Conservation (phyloP, 2,113 vertebrate species). For the Archilochus colubris region DNA sequence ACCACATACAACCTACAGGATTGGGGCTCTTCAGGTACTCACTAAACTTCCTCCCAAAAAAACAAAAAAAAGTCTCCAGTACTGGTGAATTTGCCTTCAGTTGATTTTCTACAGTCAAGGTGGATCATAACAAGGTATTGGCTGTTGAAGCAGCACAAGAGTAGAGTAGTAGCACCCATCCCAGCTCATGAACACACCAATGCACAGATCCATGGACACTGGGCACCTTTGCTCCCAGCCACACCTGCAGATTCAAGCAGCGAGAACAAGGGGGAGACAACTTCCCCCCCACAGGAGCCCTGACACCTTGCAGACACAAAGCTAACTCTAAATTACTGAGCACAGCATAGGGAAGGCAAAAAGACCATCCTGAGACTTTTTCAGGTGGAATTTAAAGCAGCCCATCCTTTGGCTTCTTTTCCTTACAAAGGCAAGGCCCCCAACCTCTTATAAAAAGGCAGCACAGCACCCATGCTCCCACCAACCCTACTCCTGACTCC, state of each 20-base stretch:
- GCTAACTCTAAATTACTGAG: not conserved
- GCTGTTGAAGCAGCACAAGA: not conserved
- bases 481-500: not conserved
- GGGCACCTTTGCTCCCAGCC: not conserved
- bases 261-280: not conserved
- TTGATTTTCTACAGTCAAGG: not conserved
- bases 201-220: not conserved
- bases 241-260: not conserved
- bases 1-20: not conserved
- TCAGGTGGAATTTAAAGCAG: not conserved
- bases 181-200: not conserved
- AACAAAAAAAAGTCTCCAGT: not conserved
- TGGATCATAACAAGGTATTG: not conserved
- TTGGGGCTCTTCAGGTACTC: not conserved
- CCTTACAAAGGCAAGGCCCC: not conserved
- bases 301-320: not conserved
- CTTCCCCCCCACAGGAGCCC: not conserved
- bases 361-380: not conserved
- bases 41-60: not conserved
- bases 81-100: not conserved
- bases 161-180: not conserved
- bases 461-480: rapidly evolving
- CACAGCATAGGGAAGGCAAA: rapidly evolving
- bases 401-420: not conserved
- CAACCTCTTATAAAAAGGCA: not conserved